Evolutionary conservation across 2,888 invertebrate genomes (phyloP).

Genomic region (Rhagophthalmus giganteus): DNA sequence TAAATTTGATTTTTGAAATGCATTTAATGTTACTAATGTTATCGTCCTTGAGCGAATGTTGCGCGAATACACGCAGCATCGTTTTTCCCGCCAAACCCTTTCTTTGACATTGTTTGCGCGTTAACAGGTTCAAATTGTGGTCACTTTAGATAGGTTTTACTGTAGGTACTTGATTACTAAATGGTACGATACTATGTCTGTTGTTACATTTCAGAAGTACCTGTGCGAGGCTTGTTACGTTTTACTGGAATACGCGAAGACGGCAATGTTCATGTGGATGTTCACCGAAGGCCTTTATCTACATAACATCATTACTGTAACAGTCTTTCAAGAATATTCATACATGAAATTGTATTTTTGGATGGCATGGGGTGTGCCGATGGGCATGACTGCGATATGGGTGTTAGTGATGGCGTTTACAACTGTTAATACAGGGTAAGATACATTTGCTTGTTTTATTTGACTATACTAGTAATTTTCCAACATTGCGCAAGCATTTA

Average conservation of each 20-base stretch:
- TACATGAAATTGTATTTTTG: slow-evolving; percentile 65
- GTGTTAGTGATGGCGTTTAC: slow-evolving; percentile 59
- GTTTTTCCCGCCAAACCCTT: neutral
- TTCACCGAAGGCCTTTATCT: slow-evolving; percentile 91
- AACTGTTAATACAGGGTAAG: slow-evolving; percentile 44
- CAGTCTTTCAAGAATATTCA: slow-evolving; percentile 68
- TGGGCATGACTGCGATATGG: slow-evolving; percentile 71
- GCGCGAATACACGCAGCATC: too few relatives aligned
- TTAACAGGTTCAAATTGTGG: too few relatives aligned
- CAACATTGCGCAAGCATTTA: too few relatives aligned
- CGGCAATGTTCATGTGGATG: slow-evolving; percentile 97
- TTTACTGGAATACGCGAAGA: slow-evolving; percentile 84
- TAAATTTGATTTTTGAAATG: too few relatives aligned
- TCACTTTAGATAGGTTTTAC: too few relatives aligned
- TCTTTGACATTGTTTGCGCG: neutral
- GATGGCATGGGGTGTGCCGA: slow-evolving; percentile 76
- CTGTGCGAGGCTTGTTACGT: slow-evolving; percentile 79
- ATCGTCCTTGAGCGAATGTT: too few relatives aligned
- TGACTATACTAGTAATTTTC: neutral
- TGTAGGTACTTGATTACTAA: too few relatives aligned
- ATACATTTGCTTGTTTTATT: neutral
- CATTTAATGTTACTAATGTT: too few relatives aligned
- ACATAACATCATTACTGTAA: slow-evolving; percentile 80
- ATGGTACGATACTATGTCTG: neutral
- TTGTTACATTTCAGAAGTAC: slow-evolving; percentile 64